Conservation (phyloP, 2,113 vertebrate genomes). For the Gymnarchus niloticus region DNA sequence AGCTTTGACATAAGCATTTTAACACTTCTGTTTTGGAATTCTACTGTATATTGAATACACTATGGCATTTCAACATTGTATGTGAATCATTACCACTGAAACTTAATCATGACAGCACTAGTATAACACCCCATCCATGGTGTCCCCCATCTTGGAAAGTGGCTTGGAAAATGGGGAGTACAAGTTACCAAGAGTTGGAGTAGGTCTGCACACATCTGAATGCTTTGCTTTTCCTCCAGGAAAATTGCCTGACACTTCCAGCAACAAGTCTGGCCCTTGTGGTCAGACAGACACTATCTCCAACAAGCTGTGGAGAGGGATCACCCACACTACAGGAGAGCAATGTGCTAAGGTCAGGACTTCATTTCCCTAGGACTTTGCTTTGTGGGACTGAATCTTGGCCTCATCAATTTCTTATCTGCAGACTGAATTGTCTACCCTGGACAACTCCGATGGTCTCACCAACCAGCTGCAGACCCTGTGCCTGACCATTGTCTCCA, state of each 20-base stretch:
- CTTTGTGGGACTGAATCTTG: background rate
- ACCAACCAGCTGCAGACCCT: slow-evolving; percentile 68
- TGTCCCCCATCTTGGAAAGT: too few species aligned
- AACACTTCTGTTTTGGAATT: too few species aligned
- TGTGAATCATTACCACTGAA: too few species aligned
- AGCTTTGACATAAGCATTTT: too few species aligned
- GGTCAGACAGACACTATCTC: slow-evolving; percentile 68
- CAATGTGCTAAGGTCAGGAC: slow-evolving; percentile 65
- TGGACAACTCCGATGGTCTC: slow-evolving; percentile 56
- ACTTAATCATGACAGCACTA: too few species aligned
- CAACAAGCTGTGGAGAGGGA: slow-evolving; percentile 66
- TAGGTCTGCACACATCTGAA: background rate
- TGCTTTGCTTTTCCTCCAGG: slow-evolving; percentile 44
- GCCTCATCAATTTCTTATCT: slow-evolving; percentile 32
- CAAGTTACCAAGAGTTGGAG: background rate
- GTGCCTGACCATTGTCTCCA: slow-evolving; percentile 58
- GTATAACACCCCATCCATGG: too few species aligned
- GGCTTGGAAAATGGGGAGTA: too few species aligned
- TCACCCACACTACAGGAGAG: slow-evolving; percentile 59
- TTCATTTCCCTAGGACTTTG: slow-evolving; percentile 50
- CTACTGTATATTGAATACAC: too few species aligned
- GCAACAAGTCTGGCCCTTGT: slow-evolving; percentile 55
- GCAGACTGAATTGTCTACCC: slow-evolving; percentile 67
- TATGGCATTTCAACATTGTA: too few species aligned
- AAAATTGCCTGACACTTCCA: slow-evolving; percentile 63